Evolutionary conservation across 1,140 invertebrate genomes (phyloP), one percentile per base, ranked within the genome.

Genomic region (Drosophila ogumai): DNA sequence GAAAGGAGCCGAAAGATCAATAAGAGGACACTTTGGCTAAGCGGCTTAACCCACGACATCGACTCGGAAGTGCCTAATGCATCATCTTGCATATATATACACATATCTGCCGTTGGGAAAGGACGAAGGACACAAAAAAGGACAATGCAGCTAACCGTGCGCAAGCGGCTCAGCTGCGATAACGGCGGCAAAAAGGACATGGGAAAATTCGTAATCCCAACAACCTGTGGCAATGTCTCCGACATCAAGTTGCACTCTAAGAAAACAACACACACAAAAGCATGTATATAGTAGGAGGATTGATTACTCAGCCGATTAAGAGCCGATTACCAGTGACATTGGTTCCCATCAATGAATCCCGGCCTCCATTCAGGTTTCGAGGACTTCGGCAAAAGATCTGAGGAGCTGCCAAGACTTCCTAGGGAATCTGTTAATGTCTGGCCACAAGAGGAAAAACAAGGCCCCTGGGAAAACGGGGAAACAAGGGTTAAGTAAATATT

Each of bases 131-230:
- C 54, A 49, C 54, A 44, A 49, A 78, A 87, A 87, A 91, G 87
- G 79, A 90, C 87, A 90, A 90, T 88, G 82, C 76, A 78, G 76
- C 80, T 82, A 90, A 87, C 82, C 87, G 87, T 91, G 87, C 87
- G 86, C 86, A 90, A 91, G 68, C 59, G 59, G 82, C 63, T 90
- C 56, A 86, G 72, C 74, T 69, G 67, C 81, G 85, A 90, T 91
- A 90, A 79, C 87, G 86, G 79, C 87, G 79, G 82, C 68, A 76
- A 90, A 90, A 90, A 90, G 87, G 87, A 90, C 82, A 82, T 82
- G 84, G 76, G 61, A 81, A 87, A 82, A 77, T 60, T 31, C 40
- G 50, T 69, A 56, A 73, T 72, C 69, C 69, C 52, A 44, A 47
- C 73, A 90, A 90, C 87, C 87, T 90, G 87, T 88, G 69, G 63